Evolutionary conservation across 2,888 invertebrate species (phyloP).

Genomic region (Hartigia nigra): DNA sequence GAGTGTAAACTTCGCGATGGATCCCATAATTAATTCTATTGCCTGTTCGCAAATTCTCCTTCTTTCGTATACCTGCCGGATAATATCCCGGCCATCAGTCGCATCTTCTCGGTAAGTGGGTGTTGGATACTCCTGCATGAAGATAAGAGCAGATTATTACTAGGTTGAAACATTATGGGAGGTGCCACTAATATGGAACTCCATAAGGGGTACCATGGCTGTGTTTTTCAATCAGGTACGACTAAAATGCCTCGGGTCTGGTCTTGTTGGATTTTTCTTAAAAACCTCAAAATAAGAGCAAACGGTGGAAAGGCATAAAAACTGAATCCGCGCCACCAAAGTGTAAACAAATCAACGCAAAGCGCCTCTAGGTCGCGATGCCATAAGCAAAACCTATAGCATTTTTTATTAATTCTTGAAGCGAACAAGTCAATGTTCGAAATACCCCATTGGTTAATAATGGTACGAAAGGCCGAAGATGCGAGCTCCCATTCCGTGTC

Average conservation of each 20-base stretch:
- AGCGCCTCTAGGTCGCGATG: conserved; percentile 27
- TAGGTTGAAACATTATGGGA: conserved; percentile 16
- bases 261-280: conserved; percentile 25
- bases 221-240: conserved; percentile 22
- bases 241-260: conserved; percentile 27
- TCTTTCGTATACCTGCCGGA: conserved; percentile 18
- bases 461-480: conserved; percentile 12
- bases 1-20: conserved; percentile 23
- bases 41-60: conserved; percentile 7
- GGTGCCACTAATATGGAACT: conserved; percentile 14
- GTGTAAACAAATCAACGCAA: conserved; percentile 27
- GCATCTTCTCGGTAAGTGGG: conserved; percentile 15
- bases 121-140: conserved; percentile 22
- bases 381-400: conserved; percentile 24
- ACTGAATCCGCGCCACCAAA: conserved; percentile 20
- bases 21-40: conserved; percentile 17
- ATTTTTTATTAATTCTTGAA: conserved; percentile 29
- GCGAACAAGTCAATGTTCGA: conserved; percentile 31
- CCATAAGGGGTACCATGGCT: conserved; percentile 31
- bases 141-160: conserved; percentile 19
- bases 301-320: conserved; percentile 32
- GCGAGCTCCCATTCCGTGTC: conserved; percentile 33
- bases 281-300: conserved; percentile 19
- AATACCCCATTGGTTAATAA: conserved; percentile 21
- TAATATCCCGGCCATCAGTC: conserved; percentile 20